A percentile compares a stretch with the other conserved stretches of the same genome.
phyloP scores from a whole-genome alignment of 2,888 invertebrate genomes.

The Cephonodes hylas region DNA sequence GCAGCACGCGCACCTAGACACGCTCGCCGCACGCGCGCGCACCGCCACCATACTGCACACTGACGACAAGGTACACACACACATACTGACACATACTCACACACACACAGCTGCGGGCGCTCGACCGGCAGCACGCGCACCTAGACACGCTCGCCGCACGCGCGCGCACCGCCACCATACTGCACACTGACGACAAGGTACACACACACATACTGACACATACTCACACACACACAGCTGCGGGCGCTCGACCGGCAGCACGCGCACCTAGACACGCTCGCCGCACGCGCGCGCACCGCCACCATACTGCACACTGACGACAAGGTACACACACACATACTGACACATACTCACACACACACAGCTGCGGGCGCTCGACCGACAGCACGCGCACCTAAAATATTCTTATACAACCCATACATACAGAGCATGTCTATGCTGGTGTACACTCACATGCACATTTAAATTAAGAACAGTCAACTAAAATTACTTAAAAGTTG shows the following conservation, averaged over 20 bases:
- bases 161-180: slow-evolving; percentile 40
- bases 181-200: not conserved
- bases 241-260: not conserved
- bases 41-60: not conserved
- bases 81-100: slow-evolving; percentile 67
- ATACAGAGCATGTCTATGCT: too few species aligned
- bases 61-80: not conserved
- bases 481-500: too few species aligned
- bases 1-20: slow-evolving; percentile 89
- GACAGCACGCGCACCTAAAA: not conserved
- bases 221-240: not conserved
- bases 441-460: too few species aligned
- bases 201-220: not conserved
- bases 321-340: not conserved
- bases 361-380: not conserved
- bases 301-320: not conserved
- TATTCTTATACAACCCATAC: too few species aligned
- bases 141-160: slow-evolving; percentile 90
- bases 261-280: not conserved
- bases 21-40: slow-evolving; percentile 85
- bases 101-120: slow-evolving; percentile 87
- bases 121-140: slow-evolving; percentile 88
- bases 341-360: not conserved
- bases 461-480: too few species aligned
- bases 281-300: slow-evolving; percentile 76